Evolutionary conservation across 2,888 invertebrate genomes (phyloP), one percentile per base, ranked within the genome.

Genomic region (Sarcophaga rosellei): DNA sequence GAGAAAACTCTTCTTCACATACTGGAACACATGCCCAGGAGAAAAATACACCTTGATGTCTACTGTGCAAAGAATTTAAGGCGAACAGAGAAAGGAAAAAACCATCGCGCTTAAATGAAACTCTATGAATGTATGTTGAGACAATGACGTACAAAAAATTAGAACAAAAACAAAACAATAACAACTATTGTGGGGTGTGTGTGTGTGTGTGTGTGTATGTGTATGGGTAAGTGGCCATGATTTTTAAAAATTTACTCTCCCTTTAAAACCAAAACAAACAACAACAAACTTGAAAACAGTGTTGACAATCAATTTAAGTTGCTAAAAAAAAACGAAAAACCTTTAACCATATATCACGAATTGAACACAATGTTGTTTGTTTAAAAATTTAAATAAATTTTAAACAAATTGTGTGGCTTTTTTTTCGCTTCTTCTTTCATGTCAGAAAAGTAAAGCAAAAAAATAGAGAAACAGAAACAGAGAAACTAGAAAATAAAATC

Each of bases 401-500:
- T 35, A 8, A 35, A 8, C 10, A n/a, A n/a, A n/a, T 35, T 35
- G 35, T 35, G 35, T 35, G 35, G 35, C n/a, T n/a, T 35, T 35
- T 53, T 53, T 5, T 53, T 17, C 17, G 5, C 17, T 53, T 53
- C 47, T 4, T 4, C 17, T 53, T 53, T 35, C 8, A 35, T 35
- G 10, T 35, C 35, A 8, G 35, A 53, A 17, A 53, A 53, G 1
- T 45, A 44, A 35, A 69, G 25, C 11, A 68, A 44, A 53, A 68
- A 44, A 53, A 21, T 21, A 59, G 73, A 61, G 2, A 53, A 25
- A 57, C 17, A 61, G 2, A 53, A 25, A 57, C 17, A 61, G 44
- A 63, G 15, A 23, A 47, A 70, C 21, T 35, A 61, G 66, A 83
- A 25, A 78, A 69, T 68, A 62, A 84, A 77, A 84, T 62, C 81